Conservation (phyloP, 2,797 vertebrate genomes). For the Tiaroga cobitis region DNA sequence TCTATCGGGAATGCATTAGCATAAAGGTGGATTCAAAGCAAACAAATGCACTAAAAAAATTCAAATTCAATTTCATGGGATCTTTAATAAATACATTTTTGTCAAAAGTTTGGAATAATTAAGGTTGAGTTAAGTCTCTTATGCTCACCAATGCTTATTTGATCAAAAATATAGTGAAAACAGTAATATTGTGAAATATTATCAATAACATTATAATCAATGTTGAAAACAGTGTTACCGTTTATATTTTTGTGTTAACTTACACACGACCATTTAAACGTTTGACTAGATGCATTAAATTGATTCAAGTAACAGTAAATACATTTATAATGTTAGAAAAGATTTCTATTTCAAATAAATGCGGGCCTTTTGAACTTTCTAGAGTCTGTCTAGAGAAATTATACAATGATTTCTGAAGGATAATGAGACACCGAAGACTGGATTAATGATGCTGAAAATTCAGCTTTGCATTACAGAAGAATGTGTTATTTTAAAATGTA, state of each 20-base stretch:
- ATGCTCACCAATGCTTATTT: neutral
- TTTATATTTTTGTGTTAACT: neutral
- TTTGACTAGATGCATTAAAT: neutral
- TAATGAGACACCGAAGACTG: neutral
- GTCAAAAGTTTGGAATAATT: neutral
- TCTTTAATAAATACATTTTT: neutral
- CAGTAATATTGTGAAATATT: neutral
- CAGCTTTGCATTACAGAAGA: neutral
- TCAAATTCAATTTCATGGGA: neutral
- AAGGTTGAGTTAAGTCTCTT: too few species aligned
- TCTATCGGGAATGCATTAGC: neutral
- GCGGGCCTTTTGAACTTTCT: neutral
- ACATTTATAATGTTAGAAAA: neutral
- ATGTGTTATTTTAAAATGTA: too few species aligned
- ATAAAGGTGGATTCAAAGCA: neutral
- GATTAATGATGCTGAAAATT: too few species aligned
- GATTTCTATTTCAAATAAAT: neutral
- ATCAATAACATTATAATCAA: neutral
- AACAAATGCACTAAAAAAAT: neutral
- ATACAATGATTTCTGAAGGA: neutral
- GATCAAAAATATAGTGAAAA: neutral
- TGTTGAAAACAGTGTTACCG: neutral
- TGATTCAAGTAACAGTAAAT: neutral
- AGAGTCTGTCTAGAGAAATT: neutral
- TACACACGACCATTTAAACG: neutral